Conservation (phyloP, 2,888 invertebrate species). For the Pollenia labialis region DNA sequence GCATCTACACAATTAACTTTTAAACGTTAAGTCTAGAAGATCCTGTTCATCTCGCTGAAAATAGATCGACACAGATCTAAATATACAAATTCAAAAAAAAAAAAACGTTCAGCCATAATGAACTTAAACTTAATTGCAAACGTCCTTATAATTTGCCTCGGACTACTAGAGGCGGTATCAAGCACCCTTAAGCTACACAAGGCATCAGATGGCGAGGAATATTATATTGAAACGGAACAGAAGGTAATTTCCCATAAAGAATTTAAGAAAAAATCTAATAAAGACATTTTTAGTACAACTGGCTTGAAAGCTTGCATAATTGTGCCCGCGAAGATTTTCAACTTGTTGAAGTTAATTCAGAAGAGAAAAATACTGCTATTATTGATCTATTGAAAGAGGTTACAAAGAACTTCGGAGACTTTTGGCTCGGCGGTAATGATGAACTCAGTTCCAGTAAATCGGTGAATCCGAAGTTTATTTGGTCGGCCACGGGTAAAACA, state of each 20-base stretch:
- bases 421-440: slow-evolving; percentile 57
- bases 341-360: slow-evolving; percentile 33
- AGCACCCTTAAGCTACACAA: slow-evolving; percentile 6
- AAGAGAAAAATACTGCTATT: slow-evolving; percentile 15
- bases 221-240: slow-evolving; percentile 38
- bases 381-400: not conserved
- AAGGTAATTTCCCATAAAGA: slow-evolving; percentile 27
- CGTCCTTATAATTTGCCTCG: not conserved
- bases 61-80: too few relatives aligned
- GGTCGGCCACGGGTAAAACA: slow-evolving; percentile 22
- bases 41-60: too few relatives aligned
- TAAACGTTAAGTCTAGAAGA: too few relatives aligned
- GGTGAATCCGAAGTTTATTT: slow-evolving; percentile 35
- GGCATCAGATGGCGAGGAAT: slow-evolving; percentile 27
- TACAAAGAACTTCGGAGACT: not conserved
- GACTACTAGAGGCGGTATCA: not conserved
- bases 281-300: slow-evolving; percentile 38
- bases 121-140: not conserved
- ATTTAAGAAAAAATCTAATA: not conserved
- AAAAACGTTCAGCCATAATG: too few relatives aligned
- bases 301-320: slow-evolving; percentile 39
- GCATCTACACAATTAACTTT: too few relatives aligned
- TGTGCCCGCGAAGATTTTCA: slow-evolving; percentile 46
- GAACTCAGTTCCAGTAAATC: not conserved
- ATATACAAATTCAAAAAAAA: too few relatives aligned